Evolutionary conservation across 2,797 vertebrate species (phyloP).

Genomic region (Myiotriccus ornatus): DNA sequence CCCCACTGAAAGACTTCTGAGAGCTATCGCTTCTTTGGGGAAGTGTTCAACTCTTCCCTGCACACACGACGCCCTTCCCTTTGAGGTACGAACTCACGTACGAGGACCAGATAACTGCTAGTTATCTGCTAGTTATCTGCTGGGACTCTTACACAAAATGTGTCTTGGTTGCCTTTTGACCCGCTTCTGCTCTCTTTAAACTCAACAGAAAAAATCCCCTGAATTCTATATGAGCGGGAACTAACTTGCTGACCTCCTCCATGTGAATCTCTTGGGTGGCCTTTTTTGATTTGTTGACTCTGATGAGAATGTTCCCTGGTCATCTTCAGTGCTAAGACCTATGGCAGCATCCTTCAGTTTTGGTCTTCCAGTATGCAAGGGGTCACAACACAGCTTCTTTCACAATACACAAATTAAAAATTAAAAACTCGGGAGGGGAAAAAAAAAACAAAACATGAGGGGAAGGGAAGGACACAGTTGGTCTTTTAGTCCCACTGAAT

Average conservation of each 20-base stretch:
- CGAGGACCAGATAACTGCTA: neutral
- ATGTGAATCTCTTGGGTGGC: neutral
- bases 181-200: neutral
- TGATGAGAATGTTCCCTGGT: neutral
- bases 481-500: neutral
- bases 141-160: neutral
- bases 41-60: neutral
- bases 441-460: accelerated
- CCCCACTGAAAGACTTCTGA: neutral
- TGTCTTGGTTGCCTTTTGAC: constrained; percentile 11
- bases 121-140: neutral
- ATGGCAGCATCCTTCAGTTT: neutral
- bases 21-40: neutral
- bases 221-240: constrained; percentile 14
- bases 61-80: neutral
- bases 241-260: neutral
- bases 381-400: neutral
- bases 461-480: neutral
- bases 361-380: neutral
- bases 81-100: neutral
- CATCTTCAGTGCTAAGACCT: neutral
- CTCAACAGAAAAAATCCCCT: constrained; percentile 57
- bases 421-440: accelerated
- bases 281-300: neutral
- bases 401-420: neutral